phyloP scores from a whole-genome alignment of 1,140 invertebrate species.

The Pogonognathellus flavescens region DNA sequence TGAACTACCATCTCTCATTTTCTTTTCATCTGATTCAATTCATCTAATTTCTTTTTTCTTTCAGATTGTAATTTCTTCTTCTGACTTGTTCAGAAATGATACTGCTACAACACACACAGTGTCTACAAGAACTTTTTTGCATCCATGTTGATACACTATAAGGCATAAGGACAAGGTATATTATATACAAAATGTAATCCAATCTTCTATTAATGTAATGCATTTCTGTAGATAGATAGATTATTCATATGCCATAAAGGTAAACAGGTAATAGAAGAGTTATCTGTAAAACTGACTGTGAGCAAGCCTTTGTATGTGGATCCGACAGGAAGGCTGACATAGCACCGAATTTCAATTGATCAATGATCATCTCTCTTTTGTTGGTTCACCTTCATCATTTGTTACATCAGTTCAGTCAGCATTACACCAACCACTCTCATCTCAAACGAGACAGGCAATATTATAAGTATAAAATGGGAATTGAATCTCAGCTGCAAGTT shows the following conservation, averaged over 20 bases:
- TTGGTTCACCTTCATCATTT: slow-evolving; percentile 33
- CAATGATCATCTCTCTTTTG: slow-evolving; percentile 36
- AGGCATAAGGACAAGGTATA: no score
- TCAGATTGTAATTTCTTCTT: slow-evolving; percentile 16
- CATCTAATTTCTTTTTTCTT: slow-evolving; percentile 28
- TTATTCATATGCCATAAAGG: neutral
- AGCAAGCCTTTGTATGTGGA: no score
- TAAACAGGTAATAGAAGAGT: no score
- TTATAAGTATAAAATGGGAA: no score
- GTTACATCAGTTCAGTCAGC: neutral
- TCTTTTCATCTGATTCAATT: slow-evolving; percentile 37
- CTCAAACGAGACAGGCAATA: no score
- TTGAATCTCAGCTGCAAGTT: slow-evolving; percentile 4
- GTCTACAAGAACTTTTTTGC: neutral
- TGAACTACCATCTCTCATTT: slow-evolving; percentile 28
- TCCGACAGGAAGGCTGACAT: no score
- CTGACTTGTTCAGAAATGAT: neutral
- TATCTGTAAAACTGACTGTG: no score
- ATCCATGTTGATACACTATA: no score
- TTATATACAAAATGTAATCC: no score
- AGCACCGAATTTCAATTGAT: slow-evolving; percentile 17
- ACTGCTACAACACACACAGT: neutral
- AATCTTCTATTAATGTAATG: neutral
- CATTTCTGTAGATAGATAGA: neutral
- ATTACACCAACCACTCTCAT: neutral